A percentile compares a stretch with the other conserved stretches of the same genome.
These are phyloP conservation scores for Pagrus major DNA, from an alignment of 2,113 vertebrate species.

Conservation along the genomic window DNA sequence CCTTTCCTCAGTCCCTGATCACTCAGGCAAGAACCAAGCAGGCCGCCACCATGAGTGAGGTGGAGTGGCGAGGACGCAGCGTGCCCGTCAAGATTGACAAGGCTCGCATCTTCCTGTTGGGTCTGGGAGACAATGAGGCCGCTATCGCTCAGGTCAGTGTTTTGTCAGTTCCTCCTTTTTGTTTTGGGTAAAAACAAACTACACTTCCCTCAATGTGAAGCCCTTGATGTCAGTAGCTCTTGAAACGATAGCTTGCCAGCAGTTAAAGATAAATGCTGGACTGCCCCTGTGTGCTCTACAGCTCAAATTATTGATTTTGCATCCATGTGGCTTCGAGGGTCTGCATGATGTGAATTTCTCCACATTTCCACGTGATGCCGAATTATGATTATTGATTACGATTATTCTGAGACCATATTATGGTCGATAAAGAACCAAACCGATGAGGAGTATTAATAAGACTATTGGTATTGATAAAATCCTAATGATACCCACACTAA, in stretches of 20 bases:
- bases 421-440: too few relatives aligned
- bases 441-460: too few relatives aligned
- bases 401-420: too few relatives aligned
- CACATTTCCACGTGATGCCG: not conserved
- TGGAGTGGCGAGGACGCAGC: slow-evolving; percentile 93
- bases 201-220: not conserved
- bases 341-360: not conserved
- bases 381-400: too few relatives aligned
- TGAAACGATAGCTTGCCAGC: not conserved
- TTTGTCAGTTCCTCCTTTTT: not conserved
- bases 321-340: not conserved
- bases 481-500: too few relatives aligned
- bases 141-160: slow-evolving; percentile 91
- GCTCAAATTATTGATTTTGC: not conserved
- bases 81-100: slow-evolving; percentile 97
- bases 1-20: slow-evolving; percentile 87
- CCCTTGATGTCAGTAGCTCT: not conserved
- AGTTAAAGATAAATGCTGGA: not conserved
- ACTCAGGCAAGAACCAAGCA: slow-evolving; percentile 97
- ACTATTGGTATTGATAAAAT: too few relatives aligned
- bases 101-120: slow-evolving; percentile 95
- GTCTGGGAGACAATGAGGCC: slow-evolving; percentile 94
- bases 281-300: not conserved
- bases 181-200: not conserved
- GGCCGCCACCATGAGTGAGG: slow-evolving; percentile 97